A percentile compares a stretch with the other conserved stretches of the same genome.
phyloP scores from a whole-genome alignment of 2,113 vertebrate genomes.

The Neoarius graeffei region DNA sequence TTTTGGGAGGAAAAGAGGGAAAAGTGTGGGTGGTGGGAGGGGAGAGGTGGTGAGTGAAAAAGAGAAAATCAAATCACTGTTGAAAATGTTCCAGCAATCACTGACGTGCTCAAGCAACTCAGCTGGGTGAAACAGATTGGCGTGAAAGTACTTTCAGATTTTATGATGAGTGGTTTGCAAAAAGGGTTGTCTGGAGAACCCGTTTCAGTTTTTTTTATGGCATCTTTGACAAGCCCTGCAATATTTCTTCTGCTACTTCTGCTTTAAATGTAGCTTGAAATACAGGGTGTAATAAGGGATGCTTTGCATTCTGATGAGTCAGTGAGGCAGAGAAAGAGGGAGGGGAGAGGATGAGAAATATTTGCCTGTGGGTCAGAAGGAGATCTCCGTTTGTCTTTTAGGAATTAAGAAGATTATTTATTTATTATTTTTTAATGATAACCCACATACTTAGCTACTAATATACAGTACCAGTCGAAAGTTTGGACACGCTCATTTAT shows the following conservation, averaged over 20 bases:
- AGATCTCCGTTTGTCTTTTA: background rate
- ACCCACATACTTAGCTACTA: background rate
- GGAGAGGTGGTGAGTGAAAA: slow-evolving; percentile 31
- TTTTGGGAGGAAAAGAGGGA: slow-evolving; percentile 17
- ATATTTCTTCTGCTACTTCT: slow-evolving; percentile 23
- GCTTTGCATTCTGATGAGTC: slow-evolving; percentile 38
- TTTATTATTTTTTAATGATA: background rate
- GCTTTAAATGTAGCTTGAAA: slow-evolving; percentile 42
- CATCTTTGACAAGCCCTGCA: slow-evolving; percentile 28
- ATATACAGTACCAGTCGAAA: background rate
- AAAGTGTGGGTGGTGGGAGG: slow-evolving; percentile 19
- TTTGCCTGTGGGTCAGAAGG: background rate
- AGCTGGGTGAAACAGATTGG: slow-evolving; percentile 47
- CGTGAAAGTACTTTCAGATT: slow-evolving; percentile 48
- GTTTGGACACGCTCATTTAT: too few relatives aligned
- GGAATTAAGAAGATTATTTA: background rate
- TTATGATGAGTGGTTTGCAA: slow-evolving; percentile 46
- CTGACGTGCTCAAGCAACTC: slow-evolving; percentile 48
- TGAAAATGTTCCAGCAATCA: slow-evolving; percentile 58
- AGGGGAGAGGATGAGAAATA: background rate
- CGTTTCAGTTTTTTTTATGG: slow-evolving; percentile 38
- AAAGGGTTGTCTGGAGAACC: slow-evolving; percentile 43
- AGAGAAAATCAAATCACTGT: slow-evolving; percentile 52
- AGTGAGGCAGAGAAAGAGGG: slow-evolving; percentile 14
- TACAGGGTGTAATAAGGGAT: slow-evolving; percentile 36